A percentile compares a stretch with the other conserved stretches of the same genome.
Conservation (phyloP, 53 echinoderm and acorn worm species). For the Actinopyga echinites region DNA sequence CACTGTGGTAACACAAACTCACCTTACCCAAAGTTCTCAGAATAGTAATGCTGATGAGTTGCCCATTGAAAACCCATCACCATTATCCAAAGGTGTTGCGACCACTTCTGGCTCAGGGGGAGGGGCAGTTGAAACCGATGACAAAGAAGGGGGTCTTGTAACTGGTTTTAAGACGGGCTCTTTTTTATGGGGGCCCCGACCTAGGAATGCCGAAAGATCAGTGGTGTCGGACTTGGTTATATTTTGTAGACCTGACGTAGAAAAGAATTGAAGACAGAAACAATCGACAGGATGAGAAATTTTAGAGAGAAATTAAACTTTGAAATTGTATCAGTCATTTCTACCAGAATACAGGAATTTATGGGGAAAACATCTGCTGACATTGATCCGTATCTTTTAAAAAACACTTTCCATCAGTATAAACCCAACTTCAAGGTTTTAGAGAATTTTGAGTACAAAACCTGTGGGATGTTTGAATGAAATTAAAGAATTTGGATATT, state of each 20-base stretch:
- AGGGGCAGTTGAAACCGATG: background rate
- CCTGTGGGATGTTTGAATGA: too few relatives aligned
- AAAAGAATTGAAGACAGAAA: slow-evolving; percentile 18
- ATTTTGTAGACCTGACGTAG: slow-evolving; percentile 35
- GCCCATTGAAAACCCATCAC: slow-evolving; percentile 35
- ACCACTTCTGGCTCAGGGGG: slow-evolving; percentile 10
- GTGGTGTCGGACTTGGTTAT: slow-evolving; percentile 28
- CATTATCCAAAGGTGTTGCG: slow-evolving; percentile 33
- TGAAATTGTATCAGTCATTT: too few relatives aligned
- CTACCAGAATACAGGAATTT: too few relatives aligned
- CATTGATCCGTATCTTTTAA: too few relatives aligned
- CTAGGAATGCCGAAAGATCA: slow-evolving; percentile 37
- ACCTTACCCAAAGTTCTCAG: background rate
- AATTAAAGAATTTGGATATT: too few relatives aligned
- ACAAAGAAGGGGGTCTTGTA: background rate
- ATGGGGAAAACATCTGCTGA: too few relatives aligned
- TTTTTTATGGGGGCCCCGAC: slow-evolving; percentile 40
- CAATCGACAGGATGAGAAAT: background rate
- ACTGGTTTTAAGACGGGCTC: background rate
- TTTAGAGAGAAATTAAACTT: background rate
- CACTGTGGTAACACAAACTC: too few relatives aligned
- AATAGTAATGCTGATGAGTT: slow-evolving; percentile 29
- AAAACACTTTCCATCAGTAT: too few relatives aligned
- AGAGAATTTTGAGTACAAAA: too few relatives aligned
- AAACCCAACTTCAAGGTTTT: too few relatives aligned